Evolutionary conservation across 2,888 invertebrate genomes (phyloP), one percentile per base, ranked within the genome.

Genomic region (Pandemis cinnamomeana): DNA sequence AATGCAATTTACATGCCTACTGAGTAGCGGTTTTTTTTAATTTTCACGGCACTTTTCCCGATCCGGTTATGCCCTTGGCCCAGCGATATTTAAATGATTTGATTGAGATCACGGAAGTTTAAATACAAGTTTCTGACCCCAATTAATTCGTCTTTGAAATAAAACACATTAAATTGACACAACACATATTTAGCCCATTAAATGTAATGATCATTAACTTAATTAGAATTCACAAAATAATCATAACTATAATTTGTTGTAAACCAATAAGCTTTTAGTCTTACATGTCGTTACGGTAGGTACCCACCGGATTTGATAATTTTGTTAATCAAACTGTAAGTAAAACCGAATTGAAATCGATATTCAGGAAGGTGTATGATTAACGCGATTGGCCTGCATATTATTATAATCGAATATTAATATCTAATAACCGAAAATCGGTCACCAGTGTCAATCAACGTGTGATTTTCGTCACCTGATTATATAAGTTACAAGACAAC

Each of bases 401-500:
- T 36, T 68, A 66, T 71, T 64, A 46, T 64, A 55, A 72, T 64
- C 58, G 27, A 72, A 62, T 72, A 67, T 53, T 62, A 64, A 60
- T 70, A 13, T n/a, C 42, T 62, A 64, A 51, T 70, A 13, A 42
- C 42, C 68, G 48, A 68, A 70, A 51, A 44, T 73, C 44, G 73
- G 70, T 20, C 64, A 51, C 64, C 11, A 60, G 66, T 73, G 66
- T 73, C 73, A 73, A 66, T 70, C 70, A 64, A 64, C 58, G 72
- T 64, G 60, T 58, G 63, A 60, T 7, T 70, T 73, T 64, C 66
- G 64, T 70, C 69, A 70, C 64, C 46, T 41, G 44, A 64, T 73
- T 73, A 73, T 73, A 58, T 51, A 66, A 70, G 15, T 53, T 71
- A 42, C 60, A 11, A 46, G 11, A 63, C 60, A 51, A 58, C 36